Evolutionary conservation across 2,113 vertebrate species (phyloP).

Genomic region (Anser cygnoides): DNA sequence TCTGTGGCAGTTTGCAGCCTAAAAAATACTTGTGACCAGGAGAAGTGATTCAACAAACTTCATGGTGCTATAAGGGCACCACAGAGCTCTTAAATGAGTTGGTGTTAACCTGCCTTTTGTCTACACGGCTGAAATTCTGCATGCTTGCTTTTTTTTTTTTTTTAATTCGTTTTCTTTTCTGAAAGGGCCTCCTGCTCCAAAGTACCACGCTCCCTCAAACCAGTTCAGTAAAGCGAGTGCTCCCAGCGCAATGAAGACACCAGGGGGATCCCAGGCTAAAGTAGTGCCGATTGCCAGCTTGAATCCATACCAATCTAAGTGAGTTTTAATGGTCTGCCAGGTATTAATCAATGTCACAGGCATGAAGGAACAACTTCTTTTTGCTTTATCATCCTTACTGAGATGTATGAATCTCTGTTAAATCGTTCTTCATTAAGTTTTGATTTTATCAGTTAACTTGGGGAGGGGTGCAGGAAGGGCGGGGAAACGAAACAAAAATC

Average conservation of each 20-base stretch:
- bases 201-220: constrained; percentile 76
- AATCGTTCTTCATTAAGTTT: neutral
- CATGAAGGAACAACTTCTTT: neutral
- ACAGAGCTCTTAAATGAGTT: neutral
- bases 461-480: neutral
- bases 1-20: neutral
- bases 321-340: constrained; percentile 58
- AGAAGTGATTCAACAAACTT: neutral
- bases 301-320: constrained; percentile 98
- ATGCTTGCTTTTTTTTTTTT: constrained; percentile 10
- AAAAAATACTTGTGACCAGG: neutral
- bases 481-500: neutral
- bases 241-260: constrained; percentile 71
- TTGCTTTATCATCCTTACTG: neutral
- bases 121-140: neutral
- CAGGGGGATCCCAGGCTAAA: constrained; percentile 85
- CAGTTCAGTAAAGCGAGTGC: constrained; percentile 79
- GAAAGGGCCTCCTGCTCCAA: constrained; percentile 66
- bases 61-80: too few species aligned
- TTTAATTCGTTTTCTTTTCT: neutral
- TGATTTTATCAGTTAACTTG: neutral
- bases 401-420: neutral
- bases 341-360: neutral
- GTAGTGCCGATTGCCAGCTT: constrained; percentile 94
- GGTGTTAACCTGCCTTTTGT: neutral